Conservation (phyloP, 2,888 invertebrate species). For the Spodoptera exigua region DNA sequence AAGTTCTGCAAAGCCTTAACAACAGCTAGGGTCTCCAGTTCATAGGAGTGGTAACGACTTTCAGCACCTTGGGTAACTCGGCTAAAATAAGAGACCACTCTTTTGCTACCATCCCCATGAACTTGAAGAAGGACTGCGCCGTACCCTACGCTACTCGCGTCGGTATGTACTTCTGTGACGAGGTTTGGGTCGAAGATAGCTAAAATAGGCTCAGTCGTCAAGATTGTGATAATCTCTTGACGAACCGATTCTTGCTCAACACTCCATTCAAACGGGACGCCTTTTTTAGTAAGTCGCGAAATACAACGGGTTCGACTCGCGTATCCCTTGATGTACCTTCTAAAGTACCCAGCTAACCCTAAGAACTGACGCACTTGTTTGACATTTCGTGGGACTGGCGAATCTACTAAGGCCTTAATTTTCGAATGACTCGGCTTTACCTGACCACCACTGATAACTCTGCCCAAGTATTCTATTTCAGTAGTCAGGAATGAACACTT, state of each 20-base stretch:
- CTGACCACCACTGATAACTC: neutral
- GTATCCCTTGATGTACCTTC: slow-evolving; percentile 26
- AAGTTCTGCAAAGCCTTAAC: slow-evolving; percentile 50
- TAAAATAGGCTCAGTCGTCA: neutral
- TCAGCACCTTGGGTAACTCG: slow-evolving; percentile 45
- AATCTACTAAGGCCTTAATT: slow-evolving; percentile 1
- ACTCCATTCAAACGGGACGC: slow-evolving; percentile 12
- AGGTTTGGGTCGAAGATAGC: neutral
- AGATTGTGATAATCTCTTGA: slow-evolving; percentile 7
- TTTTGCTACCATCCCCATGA: slow-evolving; percentile 25
- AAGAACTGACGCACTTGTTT: slow-evolving; percentile 15
- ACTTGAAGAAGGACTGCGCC: slow-evolving; percentile 38
- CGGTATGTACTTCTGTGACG: neutral
- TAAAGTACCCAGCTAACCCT: slow-evolving; percentile 11
- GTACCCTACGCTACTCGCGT: slow-evolving; percentile 17
- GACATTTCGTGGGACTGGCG: neutral
- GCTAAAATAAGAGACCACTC: slow-evolving; percentile 42
- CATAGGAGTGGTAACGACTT: slow-evolving; percentile 29
- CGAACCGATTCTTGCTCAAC: slow-evolving; percentile 10
- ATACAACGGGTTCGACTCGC: slow-evolving; percentile 26
- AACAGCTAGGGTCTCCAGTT: slow-evolving; percentile 34
- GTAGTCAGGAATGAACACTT: slow-evolving; percentile 30
- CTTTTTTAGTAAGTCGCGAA: slow-evolving; percentile 18
- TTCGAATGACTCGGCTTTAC: slow-evolving; percentile 3
- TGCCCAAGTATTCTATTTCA: slow-evolving; percentile 1